These are phyloP conservation scores for Limnodromus scolopaceus DNA, from an alignment of 2,797 vertebrate genomes.

Conservation along the genomic window DNA sequence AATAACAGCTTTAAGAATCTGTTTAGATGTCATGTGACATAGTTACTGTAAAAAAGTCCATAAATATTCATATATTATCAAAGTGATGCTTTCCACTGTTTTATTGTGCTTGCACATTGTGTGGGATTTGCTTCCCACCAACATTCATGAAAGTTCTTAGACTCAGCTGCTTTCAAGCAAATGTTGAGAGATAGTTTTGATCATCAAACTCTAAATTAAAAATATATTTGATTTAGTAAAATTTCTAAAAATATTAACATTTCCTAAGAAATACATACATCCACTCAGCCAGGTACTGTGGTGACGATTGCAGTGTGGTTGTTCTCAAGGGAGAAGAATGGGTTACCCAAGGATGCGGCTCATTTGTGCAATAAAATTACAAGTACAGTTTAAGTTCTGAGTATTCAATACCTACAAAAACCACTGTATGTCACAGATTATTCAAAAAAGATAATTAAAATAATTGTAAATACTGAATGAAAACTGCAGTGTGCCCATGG, in stretches of 20 bases:
- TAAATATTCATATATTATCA: conserved; percentile 23
- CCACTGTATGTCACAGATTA: neutral
- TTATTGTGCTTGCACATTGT: neutral
- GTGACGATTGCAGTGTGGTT: neutral
- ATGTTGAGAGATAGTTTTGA: neutral
- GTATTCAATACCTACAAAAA: neutral
- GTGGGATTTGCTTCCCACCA: neutral
- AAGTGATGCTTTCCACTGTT: neutral
- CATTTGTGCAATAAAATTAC: neutral
- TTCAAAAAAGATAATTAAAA: neutral
- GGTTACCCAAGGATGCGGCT: neutral
- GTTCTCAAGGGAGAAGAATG: neutral
- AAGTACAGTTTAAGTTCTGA: neutral
- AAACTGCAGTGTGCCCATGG: neutral
- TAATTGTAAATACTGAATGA: neutral
- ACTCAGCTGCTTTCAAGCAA: neutral
- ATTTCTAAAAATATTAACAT: neutral
- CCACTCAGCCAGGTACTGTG: neutral
- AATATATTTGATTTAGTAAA: neutral
- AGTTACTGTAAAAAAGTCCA: neutral
- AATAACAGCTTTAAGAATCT: neutral
- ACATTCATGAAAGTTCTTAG: neutral
- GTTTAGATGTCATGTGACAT: neutral
- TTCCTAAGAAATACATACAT: neutral
- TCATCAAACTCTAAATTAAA: neutral